Evolutionary conservation across 2,113 vertebrate genomes (phyloP).

Genomic region (Ceyx cyanopectus): DNA sequence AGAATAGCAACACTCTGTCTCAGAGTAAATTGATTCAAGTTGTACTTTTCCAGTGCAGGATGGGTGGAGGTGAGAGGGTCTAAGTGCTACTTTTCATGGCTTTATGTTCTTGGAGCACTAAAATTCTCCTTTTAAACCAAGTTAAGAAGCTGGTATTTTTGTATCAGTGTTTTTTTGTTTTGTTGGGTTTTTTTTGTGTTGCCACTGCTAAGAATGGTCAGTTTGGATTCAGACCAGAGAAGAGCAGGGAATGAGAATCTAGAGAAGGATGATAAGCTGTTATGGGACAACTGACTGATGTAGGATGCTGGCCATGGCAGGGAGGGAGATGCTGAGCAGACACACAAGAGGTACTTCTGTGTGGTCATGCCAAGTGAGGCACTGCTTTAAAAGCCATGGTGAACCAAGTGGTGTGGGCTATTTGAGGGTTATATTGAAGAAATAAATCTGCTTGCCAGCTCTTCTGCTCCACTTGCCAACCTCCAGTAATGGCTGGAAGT

Average conservation of each 20-base stretch:
- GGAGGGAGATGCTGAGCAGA: not conserved
- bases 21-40: not conserved
- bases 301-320: not conserved
- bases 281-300: not conserved
- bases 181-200: not conserved
- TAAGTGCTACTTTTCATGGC: not conserved
- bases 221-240: not conserved
- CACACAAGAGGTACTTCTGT: not conserved
- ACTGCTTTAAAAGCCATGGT: not conserved
- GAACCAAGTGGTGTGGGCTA: rapidly evolving
- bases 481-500: not conserved
- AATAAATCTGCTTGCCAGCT: not conserved
- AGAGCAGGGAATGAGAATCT: not conserved
- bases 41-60: not conserved
- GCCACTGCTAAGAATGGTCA: not conserved
- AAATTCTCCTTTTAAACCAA: not conserved
- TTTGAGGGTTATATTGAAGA: not conserved
- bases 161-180: not conserved
- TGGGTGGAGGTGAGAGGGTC: too few relatives aligned
- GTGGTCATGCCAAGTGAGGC: not conserved
- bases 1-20: not conserved
- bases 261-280: not conserved
- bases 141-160: not conserved
- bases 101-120: not conserved
- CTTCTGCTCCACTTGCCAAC: not conserved